These are phyloP conservation scores for Galaxea fascicularis DNA, from an alignment of 92 coral and sea anemone species.

Conservation along the genomic window DNA sequence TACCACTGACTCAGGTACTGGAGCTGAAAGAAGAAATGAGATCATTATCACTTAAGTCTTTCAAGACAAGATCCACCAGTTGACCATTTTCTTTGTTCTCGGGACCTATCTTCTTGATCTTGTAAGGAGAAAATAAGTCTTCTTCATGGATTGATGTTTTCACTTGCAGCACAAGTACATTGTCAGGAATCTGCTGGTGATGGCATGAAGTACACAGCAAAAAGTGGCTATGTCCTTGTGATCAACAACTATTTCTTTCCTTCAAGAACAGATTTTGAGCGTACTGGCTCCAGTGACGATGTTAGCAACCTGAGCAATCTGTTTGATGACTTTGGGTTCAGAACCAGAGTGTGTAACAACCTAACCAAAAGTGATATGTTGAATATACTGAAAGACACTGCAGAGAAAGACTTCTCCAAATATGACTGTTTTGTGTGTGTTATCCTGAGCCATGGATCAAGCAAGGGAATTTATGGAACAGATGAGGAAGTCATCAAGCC, in stretches of 20 bases:
- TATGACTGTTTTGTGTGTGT: conserved; percentile 90
- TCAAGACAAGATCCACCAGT: too few relatives aligned
- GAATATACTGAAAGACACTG: conserved; percentile 53
- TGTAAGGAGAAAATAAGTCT: neutral
- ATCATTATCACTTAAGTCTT: too few relatives aligned
- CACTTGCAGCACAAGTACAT: conserved; percentile 52
- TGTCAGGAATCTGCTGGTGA: conserved; percentile 68
- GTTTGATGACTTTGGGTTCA: conserved; percentile 75
- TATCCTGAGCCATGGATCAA: conserved; percentile 87
- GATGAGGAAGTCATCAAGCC: conserved; percentile 72
- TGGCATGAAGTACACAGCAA: conserved; percentile 49
- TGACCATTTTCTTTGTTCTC: neutral
- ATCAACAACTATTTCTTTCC: conserved; percentile 79
- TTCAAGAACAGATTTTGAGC: conserved; percentile 51
- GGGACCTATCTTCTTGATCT: neutral
- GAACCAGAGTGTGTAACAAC: conserved; percentile 5
- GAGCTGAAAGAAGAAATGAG: neutral
- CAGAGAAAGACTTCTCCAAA: conserved; percentile 78
- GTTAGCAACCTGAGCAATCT: conserved; percentile 59
- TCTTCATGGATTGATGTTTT: neutral
- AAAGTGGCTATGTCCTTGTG: conserved; percentile 81
- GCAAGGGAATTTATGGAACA: conserved; percentile 80
- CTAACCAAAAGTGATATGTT: conserved; percentile 67
- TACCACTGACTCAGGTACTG: neutral
- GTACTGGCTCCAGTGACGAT: conserved; percentile 80